Evolutionary conservation across 2,888 invertebrate species (phyloP).

Genomic region (Caradrina clavipalpis): DNA sequence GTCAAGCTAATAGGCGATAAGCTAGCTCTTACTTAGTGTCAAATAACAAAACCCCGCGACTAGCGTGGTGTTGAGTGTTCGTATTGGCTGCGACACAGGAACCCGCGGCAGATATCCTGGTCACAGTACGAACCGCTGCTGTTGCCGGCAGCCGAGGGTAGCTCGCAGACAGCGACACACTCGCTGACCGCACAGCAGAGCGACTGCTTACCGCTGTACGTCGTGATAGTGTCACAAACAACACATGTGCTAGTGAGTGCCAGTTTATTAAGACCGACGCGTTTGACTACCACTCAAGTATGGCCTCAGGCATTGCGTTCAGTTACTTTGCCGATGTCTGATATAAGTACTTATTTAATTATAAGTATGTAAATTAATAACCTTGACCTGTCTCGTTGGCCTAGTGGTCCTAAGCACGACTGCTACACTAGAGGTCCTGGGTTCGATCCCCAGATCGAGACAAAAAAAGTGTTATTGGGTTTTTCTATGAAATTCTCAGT

Average conservation of each 20-base stretch:
- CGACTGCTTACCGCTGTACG: not conserved
- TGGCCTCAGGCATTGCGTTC: not conserved
- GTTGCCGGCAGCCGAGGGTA: not conserved
- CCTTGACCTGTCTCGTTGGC: too few species aligned
- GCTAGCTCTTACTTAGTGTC: too few species aligned
- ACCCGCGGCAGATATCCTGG: not conserved
- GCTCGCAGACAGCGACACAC: conserved; percentile 1
- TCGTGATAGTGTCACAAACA: not conserved
- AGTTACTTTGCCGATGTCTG: not conserved
- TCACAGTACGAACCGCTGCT: not conserved
- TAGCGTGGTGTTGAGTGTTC: too few species aligned
- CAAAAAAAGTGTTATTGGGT: too few species aligned
- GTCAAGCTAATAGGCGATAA: too few species aligned
- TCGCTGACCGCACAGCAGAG: not conserved
- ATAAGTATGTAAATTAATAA: too few species aligned
- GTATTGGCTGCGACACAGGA: not conserved
- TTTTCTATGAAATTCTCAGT: too few species aligned
- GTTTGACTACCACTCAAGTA: not conserved
- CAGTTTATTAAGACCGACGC: not conserved
- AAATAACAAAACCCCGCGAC: too few species aligned
- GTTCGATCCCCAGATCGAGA: too few species aligned
- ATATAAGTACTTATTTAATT: not conserved
- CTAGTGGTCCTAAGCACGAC: too few species aligned
- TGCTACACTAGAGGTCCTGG: too few species aligned
- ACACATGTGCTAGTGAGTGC: not conserved